Percentiles rank a stretch among this genome's conserved stretches.
phyloP scores from a whole-genome alignment of 2,113 vertebrate genomes.

The Bettongia penicillata region DNA sequence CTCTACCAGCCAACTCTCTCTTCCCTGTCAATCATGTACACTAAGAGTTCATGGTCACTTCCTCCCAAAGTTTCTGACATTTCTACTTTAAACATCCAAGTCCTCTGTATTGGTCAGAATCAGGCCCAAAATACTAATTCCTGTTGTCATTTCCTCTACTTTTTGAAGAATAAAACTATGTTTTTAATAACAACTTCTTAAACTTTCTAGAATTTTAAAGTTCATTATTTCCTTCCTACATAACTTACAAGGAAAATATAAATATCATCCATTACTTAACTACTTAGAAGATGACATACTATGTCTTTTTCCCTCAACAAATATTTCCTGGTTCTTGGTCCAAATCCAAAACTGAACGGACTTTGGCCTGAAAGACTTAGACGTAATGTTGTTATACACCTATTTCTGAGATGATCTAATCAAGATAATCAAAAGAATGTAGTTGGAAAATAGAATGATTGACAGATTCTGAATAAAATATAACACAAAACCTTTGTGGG shows the following conservation, averaged over 20 bases:
- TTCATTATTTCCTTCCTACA: not conserved
- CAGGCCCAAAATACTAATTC: not conserved
- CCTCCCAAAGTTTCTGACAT: not conserved
- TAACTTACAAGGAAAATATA: not conserved
- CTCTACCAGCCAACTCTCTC: not conserved
- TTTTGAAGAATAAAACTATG: not conserved
- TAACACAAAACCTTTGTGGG: not conserved
- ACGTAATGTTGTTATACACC: not conserved
- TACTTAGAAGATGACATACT: not conserved
- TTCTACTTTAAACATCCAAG: not conserved
- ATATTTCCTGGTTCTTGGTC: not conserved
- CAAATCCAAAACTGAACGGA: not conserved
- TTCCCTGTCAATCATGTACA: not conserved
- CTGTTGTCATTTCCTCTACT: not conserved
- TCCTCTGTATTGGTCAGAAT: not conserved
- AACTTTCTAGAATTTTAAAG: not conserved
- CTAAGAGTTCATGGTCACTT: not conserved
- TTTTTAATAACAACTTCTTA: not conserved
- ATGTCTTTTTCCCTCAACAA: not conserved
- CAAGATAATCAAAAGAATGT: not conserved
- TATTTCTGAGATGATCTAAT: not conserved
- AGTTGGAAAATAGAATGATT: not conserved
- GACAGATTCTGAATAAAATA: not conserved
- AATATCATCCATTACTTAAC: not conserved
- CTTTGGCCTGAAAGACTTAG: not conserved